Evolutionary conservation across 2,797 vertebrate species (phyloP).

Genomic region (Paramormyrops hopkinsi): DNA sequence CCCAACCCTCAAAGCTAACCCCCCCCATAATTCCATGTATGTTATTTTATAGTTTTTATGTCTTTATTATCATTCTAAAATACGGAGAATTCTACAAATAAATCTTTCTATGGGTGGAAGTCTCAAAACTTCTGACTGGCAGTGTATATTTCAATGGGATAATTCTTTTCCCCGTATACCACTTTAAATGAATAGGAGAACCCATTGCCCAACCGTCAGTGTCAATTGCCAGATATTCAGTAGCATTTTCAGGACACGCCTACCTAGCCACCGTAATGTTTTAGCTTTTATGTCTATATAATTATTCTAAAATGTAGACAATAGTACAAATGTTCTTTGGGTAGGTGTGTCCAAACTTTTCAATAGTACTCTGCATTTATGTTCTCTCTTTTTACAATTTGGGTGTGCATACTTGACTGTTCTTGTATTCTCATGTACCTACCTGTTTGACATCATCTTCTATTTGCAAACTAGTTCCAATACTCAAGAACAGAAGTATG

Average conservation of each 20-base stretch:
- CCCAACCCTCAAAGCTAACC: neutral
- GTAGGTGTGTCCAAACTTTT: neutral
- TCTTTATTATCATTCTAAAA: too few species aligned
- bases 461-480: neutral
- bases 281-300: neutral
- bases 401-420: neutral
- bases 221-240: neutral
- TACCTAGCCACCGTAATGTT: neutral
- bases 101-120: too few species aligned
- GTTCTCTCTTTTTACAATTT: neutral
- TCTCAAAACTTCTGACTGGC: too few species aligned
- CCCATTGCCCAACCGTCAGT: neutral
- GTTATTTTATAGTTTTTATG: neutral
- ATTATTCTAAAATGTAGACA: neutral
- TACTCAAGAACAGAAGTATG: neutral
- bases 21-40: neutral
- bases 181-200: neutral
- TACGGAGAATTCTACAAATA: too few species aligned
- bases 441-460: neutral
- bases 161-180: neutral
- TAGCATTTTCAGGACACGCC: neutral
- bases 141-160: neutral
- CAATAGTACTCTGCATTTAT: neutral
- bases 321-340: neutral
- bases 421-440: neutral